Conservation (phyloP, 2,888 invertebrate species). For the Periphyllus acericola region DNA sequence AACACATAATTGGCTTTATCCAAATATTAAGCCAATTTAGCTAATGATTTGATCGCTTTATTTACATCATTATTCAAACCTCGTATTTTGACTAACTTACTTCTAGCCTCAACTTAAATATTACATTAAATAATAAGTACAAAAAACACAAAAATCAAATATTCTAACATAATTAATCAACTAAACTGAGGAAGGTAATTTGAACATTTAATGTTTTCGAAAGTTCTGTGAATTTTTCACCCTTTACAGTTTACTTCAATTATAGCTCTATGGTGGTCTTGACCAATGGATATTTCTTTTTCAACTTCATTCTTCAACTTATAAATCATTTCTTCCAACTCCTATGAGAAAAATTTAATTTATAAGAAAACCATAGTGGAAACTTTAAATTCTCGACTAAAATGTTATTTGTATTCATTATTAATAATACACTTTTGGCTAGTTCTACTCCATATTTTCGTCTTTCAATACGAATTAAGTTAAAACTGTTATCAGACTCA, state of each 20-base stretch:
- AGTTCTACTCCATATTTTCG: constrained; percentile 85
- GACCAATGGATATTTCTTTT: constrained; percentile 95
- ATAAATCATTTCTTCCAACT: constrained; percentile 70
- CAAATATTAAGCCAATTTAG: constrained; percentile 86
- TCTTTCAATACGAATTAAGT: constrained; percentile 92
- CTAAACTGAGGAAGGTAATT: constrained; percentile 87
- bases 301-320: constrained; percentile 95
- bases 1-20: constrained; percentile 84
- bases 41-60: constrained; percentile 86
- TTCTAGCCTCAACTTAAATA: constrained; percentile 76
- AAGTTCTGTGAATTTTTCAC: constrained; percentile 92
- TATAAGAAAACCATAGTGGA: not conserved
- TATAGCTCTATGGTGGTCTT: constrained; percentile 90
- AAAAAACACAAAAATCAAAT: not conserved
- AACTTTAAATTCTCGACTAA: not conserved
- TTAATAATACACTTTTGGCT: constrained; percentile 72
- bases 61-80: constrained; percentile 97
- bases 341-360: constrained; percentile 26
- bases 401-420: not conserved
- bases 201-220: constrained; percentile 87
- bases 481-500: constrained; percentile 71
- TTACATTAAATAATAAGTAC: constrained; percentile 1
- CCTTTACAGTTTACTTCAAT: constrained; percentile 95
- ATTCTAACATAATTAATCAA: constrained; percentile 66
- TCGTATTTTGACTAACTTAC: constrained; percentile 91